These are phyloP conservation scores for Nerophis lumbriciformis DNA, from an alignment of 2,113 vertebrate genomes.

Conservation along the genomic window DNA sequence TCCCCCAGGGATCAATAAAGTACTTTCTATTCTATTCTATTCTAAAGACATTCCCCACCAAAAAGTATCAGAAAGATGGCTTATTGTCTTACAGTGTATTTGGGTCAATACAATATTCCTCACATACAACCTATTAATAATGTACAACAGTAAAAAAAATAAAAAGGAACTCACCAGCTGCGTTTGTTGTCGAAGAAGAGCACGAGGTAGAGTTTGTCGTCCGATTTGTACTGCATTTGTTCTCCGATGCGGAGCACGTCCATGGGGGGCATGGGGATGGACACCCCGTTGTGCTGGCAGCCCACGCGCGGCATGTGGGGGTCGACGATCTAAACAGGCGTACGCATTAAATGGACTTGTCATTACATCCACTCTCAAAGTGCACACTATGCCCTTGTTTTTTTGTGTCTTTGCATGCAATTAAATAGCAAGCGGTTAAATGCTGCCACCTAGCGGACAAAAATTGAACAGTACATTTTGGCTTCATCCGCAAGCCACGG, in stretches of 20 bases:
- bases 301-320: slow-evolving; percentile 95
- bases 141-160: no score
- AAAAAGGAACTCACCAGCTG: slow-evolving; percentile 82
- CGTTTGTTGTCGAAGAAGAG: slow-evolving; percentile 98
- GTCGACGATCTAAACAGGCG: slow-evolving; percentile 84
- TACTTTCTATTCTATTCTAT: no score
- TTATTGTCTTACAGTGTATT: no score
- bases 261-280: slow-evolving; percentile 90
- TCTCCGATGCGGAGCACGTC: slow-evolving; percentile 93
- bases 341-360: background rate
- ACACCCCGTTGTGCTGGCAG: slow-evolving; percentile 94
- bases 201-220: slow-evolving; percentile 91
- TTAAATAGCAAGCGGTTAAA: slow-evolving; percentile 29
- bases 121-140: no score
- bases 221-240: slow-evolving; percentile 96
- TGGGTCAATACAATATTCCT: no score
- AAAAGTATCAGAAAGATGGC: no score
- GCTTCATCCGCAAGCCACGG: background rate
- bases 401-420: slow-evolving; percentile 23
- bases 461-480: background rate
- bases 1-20: no score
- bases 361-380: background rate
- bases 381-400: background rate
- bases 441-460: slow-evolving; percentile 53
- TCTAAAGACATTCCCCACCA: no score